A percentile compares a stretch with the other conserved stretches of the same genome.
phyloP scores from a whole-genome alignment of 2,797 vertebrate genomes.

The Lepidocolaptes lacrymiger region DNA sequence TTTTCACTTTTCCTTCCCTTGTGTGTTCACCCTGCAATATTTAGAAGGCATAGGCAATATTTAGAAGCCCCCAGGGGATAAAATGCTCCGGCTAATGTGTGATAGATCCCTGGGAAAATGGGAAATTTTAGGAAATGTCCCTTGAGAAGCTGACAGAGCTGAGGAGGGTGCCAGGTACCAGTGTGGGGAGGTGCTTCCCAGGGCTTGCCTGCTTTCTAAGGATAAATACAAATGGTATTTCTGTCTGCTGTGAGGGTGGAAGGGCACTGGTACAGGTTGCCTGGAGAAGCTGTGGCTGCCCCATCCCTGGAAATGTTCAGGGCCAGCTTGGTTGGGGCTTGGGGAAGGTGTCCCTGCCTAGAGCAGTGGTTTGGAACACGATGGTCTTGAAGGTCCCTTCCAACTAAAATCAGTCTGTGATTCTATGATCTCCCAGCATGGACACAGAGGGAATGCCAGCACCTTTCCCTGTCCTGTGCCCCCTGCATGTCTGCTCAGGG shows the following conservation, averaged over 20 bases:
- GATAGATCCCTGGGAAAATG: neutral
- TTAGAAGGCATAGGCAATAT: neutral
- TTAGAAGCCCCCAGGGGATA: neutral
- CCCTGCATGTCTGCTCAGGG: neutral
- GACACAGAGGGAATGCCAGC: neutral
- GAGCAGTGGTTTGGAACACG: neutral
- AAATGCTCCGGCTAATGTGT: neutral
- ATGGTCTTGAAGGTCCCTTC: neutral
- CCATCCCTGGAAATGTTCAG: neutral
- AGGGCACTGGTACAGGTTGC: neutral
- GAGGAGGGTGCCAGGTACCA: neutral
- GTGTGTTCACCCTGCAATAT: neutral
- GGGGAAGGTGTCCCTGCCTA: neutral
- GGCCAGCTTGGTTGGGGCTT: neutral
- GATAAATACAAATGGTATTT: neutral
- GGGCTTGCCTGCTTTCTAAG: neutral
- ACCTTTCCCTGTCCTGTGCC: neutral
- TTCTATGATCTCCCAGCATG: fast-evolving
- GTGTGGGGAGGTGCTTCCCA: neutral
- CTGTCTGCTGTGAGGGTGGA: neutral
- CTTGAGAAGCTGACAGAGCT: neutral
- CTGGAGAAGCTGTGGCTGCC: neutral
- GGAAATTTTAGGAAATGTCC: neutral
- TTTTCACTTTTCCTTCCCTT: neutral
- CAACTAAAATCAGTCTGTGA: neutral